Conservation (phyloP, 2,113 vertebrate species). For the Trogon surrucura region DNA sequence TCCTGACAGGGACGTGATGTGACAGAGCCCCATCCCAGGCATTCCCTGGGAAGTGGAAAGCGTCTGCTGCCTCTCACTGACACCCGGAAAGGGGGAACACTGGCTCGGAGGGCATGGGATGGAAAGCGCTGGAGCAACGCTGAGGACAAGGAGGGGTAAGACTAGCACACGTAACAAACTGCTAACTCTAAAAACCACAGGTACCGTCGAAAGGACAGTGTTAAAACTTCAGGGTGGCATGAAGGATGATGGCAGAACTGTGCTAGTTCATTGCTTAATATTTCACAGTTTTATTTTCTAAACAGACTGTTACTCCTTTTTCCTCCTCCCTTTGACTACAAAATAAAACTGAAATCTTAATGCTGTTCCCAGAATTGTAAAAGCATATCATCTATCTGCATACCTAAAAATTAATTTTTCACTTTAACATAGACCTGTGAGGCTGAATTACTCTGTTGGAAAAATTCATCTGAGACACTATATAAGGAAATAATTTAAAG, state of each 20-base stretch:
- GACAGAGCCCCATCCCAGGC: neutral
- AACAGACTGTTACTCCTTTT: neutral
- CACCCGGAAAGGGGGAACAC: neutral
- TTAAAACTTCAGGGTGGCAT: neutral
- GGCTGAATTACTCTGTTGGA: neutral
- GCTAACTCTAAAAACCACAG: neutral
- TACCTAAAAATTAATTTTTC: neutral
- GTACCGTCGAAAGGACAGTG: neutral
- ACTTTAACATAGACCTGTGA: neutral
- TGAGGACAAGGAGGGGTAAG: neutral
- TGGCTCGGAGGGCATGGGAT: neutral
- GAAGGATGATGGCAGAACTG: neutral
- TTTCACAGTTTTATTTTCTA: neutral
- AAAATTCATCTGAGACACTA: slow-evolving; percentile 10
- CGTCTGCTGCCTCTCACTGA: neutral
- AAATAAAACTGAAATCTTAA: neutral
- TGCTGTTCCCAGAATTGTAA: neutral
- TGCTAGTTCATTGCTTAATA: neutral
- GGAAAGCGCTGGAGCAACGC: neutral
- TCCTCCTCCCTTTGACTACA: neutral
- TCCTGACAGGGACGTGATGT: neutral
- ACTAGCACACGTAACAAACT: neutral
- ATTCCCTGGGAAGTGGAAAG: neutral
- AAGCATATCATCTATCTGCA: neutral
- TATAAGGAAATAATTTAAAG: slow-evolving; percentile 44